phyloP scores from a whole-genome alignment of 1,140 invertebrate genomes.

The Drosophila pseudoobscura region DNA sequence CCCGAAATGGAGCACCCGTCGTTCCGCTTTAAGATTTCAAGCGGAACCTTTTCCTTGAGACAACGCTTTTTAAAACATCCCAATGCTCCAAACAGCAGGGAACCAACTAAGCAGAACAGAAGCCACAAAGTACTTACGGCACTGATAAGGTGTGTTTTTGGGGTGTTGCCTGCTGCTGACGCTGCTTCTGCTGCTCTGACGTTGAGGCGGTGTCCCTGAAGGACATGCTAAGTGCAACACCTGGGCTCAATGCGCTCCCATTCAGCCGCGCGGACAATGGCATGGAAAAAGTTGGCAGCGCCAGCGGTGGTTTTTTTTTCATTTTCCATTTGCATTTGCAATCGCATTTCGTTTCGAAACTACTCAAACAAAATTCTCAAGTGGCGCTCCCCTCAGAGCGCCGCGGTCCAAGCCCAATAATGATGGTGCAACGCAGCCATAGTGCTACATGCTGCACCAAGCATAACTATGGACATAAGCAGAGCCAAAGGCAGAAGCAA shows the following conservation, averaged over 20 bases:
- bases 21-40: too few relatives aligned
- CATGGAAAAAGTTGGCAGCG: conserved; percentile 39
- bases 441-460: too few relatives aligned
- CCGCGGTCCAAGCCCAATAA: conserved; percentile 50
- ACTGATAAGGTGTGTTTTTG: conserved; percentile 38
- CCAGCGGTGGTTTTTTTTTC: conserved; percentile 3
- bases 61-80: too few relatives aligned
- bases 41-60: too few relatives aligned
- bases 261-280: conserved; percentile 48
- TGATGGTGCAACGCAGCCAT: conserved; percentile 28
- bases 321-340: conserved; percentile 52
- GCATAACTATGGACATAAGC: not conserved
- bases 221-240: conserved; percentile 64
- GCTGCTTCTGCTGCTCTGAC: not conserved
- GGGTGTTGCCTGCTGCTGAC: conserved; percentile 1
- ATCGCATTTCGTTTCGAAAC: conserved; percentile 60
- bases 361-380: conserved; percentile 65
- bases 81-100: too few relatives aligned
- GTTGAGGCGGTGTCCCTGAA: conserved; percentile 52
- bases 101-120: too few relatives aligned
- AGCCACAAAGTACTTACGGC: not conserved
- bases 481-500: conserved; percentile 5
- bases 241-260: conserved; percentile 64
- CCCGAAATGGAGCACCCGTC: too few relatives aligned
- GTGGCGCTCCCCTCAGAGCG: conserved; percentile 30